A percentile compares a stretch with the other conserved stretches of the same genome.
These are phyloP conservation scores for Leuctra nigra DNA, from an alignment of 2,888 invertebrate genomes.

Conservation along the genomic window DNA sequence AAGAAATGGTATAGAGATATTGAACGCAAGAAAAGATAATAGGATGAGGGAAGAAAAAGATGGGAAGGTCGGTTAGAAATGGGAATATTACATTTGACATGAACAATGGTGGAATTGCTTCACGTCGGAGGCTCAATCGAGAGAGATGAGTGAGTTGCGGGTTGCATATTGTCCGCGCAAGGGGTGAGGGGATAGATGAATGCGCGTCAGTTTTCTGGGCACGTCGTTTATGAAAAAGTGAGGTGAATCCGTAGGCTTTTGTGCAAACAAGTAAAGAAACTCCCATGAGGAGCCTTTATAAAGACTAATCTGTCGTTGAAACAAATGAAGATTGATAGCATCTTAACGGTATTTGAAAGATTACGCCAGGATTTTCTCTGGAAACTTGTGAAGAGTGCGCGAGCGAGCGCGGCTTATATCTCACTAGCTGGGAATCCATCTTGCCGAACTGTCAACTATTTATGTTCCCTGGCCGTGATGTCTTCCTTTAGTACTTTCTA, in stretches of 20 bases:
- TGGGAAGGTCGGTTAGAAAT: neutral
- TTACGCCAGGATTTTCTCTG: neutral
- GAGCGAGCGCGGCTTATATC: neutral
- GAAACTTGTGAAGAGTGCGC: neutral
- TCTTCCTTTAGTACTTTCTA: neutral
- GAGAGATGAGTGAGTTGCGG: neutral
- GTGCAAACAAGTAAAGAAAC: slow-evolving; percentile 2
- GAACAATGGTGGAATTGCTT: neutral
- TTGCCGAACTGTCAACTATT: neutral
- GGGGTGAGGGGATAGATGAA: neutral
- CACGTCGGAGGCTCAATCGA: neutral
- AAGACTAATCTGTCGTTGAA: slow-evolving; percentile 11
- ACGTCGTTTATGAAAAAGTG: neutral
- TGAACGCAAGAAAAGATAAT: neutral
- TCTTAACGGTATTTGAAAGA: neutral
- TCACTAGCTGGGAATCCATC: neutral
- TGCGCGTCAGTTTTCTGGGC: neutral
- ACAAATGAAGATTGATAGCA: slow-evolving; percentile 1
- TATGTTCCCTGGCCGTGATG: neutral
- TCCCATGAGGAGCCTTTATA: neutral
- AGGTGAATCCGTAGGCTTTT: neutral
- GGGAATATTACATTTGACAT: neutral
- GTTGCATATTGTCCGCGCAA: neutral
- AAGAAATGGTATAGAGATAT: neutral
- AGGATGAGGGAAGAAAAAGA: neutral